These are phyloP conservation scores for Sorex fumeus DNA, from an alignment of 2,113 vertebrate genomes.

Conservation along the genomic window DNA sequence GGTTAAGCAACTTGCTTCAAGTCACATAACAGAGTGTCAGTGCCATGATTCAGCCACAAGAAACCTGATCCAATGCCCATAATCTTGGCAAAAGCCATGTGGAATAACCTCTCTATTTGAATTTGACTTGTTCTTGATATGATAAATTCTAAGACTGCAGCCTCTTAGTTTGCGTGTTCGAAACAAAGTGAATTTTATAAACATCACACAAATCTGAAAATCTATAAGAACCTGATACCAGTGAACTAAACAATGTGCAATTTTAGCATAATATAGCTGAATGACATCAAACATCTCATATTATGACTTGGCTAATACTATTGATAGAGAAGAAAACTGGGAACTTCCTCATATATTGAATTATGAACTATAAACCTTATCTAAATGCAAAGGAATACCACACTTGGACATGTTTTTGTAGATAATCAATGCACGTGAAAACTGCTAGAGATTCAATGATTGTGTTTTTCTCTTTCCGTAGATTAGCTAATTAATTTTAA, in stretches of 20 bases:
- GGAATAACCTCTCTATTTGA: neutral
- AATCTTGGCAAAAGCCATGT: rapidly evolving
- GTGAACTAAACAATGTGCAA: slow-evolving; percentile 37
- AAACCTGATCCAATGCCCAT: neutral
- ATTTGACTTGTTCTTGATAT: neutral
- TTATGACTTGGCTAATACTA: slow-evolving; percentile 16
- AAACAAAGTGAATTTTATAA: neutral
- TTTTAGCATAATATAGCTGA: neutral
- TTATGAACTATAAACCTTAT: neutral
- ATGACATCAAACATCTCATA: slow-evolving; percentile 2
- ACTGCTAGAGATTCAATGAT: neutral
- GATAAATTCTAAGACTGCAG: neutral
- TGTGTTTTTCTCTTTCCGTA: slow-evolving; percentile 45
- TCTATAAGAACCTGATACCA: neutral
- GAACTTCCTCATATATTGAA: slow-evolving; percentile 44
- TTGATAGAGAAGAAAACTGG: slow-evolving; percentile 45
- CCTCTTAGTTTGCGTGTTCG: neutral
- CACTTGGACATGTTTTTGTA: neutral
- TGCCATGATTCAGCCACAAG: neutral
- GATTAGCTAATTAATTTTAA: slow-evolving; percentile 34
- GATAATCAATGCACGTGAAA: slow-evolving; percentile 28
- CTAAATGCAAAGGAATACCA: neutral
- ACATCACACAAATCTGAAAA: neutral
- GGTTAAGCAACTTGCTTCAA: neutral
- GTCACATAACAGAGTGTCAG: neutral